Conservation (phyloP, 2,113 vertebrate species). For the Anhinga rufa region DNA sequence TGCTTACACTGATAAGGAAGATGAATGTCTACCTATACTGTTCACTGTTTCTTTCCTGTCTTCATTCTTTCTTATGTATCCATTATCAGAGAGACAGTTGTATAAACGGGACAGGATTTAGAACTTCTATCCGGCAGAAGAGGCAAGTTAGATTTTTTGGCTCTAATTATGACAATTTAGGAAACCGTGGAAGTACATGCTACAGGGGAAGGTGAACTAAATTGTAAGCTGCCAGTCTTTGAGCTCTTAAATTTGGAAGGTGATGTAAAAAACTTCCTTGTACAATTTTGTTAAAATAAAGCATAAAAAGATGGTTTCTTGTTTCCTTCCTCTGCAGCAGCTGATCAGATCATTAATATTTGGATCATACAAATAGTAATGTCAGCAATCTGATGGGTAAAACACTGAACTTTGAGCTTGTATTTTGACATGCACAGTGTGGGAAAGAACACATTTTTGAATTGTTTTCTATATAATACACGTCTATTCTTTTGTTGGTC, state of each 20-base stretch:
- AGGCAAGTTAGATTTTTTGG: neutral
- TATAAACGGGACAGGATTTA: neutral
- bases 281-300: neutral
- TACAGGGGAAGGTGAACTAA: neutral
- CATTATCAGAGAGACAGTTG: neutral
- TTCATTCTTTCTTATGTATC: neutral
- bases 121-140: neutral
- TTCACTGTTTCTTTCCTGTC: neutral
- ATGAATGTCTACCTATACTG: neutral
- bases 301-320: neutral
- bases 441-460: neutral
- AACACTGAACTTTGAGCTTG: neutral
- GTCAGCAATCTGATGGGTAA: neutral
- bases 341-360: neutral
- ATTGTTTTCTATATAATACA: neutral
- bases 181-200: neutral
- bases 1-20: neutral
- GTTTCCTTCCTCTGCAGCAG: neutral
- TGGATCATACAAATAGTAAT: neutral
- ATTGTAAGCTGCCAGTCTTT: neutral
- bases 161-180: neutral
- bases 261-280: neutral
- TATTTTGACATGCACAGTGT: neutral
- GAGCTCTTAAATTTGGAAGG: neutral
- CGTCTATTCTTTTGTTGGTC: neutral